A percentile compares a stretch with the other conserved stretches of the same genome.
These are phyloP conservation scores for Parus major DNA, from an alignment of 2,113 vertebrate species.

Conservation along the genomic window DNA sequence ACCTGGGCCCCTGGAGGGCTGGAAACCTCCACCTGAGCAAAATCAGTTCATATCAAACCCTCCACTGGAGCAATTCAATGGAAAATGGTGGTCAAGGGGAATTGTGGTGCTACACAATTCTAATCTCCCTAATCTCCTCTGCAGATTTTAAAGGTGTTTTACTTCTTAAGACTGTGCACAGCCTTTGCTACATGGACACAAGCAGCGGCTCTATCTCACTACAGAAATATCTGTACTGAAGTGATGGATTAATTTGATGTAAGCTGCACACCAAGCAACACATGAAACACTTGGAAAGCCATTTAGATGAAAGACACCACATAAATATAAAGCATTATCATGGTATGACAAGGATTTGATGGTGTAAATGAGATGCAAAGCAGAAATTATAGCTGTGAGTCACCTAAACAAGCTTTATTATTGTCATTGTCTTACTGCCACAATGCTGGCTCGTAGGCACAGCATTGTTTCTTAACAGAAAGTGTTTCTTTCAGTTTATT, in stretches of 20 bases:
- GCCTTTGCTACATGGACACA: neutral
- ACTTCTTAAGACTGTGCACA: neutral
- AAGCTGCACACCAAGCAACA: neutral
- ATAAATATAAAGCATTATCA: neutral
- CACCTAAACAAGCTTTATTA: neutral
- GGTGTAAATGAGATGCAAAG: conserved; percentile 5
- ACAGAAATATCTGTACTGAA: neutral
- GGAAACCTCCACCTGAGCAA: neutral
- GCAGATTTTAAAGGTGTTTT: neutral
- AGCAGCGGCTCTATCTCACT: neutral
- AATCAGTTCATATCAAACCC: neutral
- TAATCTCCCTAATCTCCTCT: neutral
- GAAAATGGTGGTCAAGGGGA: neutral
- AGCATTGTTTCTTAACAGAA: neutral
- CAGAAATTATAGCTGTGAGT: conserved; percentile 44
- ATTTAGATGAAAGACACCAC: neutral
- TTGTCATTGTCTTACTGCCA: neutral
- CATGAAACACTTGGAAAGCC: neutral
- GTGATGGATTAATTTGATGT: neutral
- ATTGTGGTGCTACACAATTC: neutral
- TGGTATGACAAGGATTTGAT: neutral
- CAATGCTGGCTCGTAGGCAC: neutral
- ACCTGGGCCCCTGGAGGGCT: neutral
- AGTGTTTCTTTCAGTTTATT: neutral
- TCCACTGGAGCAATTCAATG: neutral